These are phyloP conservation scores for Tenthredo scrophulariae DNA, from an alignment of 2,888 invertebrate genomes.

Conservation along the genomic window DNA sequence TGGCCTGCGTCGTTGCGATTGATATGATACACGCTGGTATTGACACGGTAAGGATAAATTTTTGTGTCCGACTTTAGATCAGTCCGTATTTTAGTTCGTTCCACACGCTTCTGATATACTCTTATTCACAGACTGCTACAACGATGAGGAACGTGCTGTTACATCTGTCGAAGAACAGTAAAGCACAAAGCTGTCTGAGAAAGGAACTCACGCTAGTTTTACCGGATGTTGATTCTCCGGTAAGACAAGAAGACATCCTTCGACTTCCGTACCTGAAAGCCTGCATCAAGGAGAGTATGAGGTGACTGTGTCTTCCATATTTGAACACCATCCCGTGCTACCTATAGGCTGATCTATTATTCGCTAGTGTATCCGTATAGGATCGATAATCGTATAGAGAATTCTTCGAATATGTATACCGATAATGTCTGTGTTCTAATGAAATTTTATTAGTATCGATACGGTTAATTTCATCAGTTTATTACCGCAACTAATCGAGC, in stretches of 20 bases:
- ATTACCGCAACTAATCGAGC: not conserved
- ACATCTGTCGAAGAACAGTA: slow-evolving; percentile 77
- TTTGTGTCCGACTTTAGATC: not conserved
- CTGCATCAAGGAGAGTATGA: slow-evolving; percentile 83
- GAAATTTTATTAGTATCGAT: too few relatives aligned
- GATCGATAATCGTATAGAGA: not conserved
- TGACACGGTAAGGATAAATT: slow-evolving; percentile 69
- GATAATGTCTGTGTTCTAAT: too few relatives aligned
- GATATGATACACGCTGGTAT: slow-evolving; percentile 70
- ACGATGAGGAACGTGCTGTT: slow-evolving; percentile 76
- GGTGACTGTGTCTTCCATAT: slow-evolving; percentile 68
- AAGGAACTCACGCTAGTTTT: slow-evolving; percentile 73
- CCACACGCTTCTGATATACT: not conserved
- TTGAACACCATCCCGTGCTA: not conserved
- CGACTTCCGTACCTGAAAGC: slow-evolving; percentile 81
- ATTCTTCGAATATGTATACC: too few relatives aligned
- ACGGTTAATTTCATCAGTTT: not conserved
- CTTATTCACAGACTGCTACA: slow-evolving; percentile 77
- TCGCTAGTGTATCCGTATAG: not conserved
- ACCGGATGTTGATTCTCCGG: slow-evolving; percentile 66
- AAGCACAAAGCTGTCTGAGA: slow-evolving; percentile 76
- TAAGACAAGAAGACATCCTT: slow-evolving; percentile 75
- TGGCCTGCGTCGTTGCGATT: slow-evolving; percentile 65
- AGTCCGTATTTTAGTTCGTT: not conserved
- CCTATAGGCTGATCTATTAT: not conserved